Base-by-base conservation (phyloP, 2,113 vertebrate species). In the Fregetta grallaria region DNA sequence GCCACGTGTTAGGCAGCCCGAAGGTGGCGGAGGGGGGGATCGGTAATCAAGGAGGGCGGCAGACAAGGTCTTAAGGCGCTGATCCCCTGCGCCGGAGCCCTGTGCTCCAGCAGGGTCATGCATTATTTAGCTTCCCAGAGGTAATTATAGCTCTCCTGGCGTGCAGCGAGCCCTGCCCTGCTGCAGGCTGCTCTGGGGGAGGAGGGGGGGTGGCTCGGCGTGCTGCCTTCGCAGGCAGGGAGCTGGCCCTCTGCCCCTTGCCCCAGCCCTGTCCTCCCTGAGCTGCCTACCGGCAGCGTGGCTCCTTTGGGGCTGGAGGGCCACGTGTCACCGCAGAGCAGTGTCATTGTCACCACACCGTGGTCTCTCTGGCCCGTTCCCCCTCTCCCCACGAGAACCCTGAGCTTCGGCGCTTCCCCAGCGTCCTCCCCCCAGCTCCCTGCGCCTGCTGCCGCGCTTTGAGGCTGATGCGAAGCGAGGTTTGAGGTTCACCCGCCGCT, bases 221-320 rank as follows among this genome's bases (percentile, higher is more conserved):
- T 4, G 15, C 53, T 26, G 10, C 38, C 30, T 34, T 32, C 30
- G 1, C 29, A 8, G 58, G 74, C 50, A 29, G 19, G 38, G 26
- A 58, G 42, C 72, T 8, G 2, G 36, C 73, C 17, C 32, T 26
- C 45, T 30, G 62, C 72, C 52, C 55, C 52, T 13, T 13, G 6
- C 76, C 11, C 18, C 56, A 19, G n/a, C 32, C 4, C 38, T 4
- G 3, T 23, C 36, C 47, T 42, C 26, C 30, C 40, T 7, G 6
- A 25, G 78, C 52, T 11, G 3, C 2, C 4, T 7, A 1, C 25
- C 2, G 7, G n/a, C 34, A 15, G 21, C 10, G 0, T 21, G 19
- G 70, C 17, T 63, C 49, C 49, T 20, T 10, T 1, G 5, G 23
- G 74, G 23, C 65, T 15, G 45, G 30, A 27, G 27, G 27, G 23